Evolutionary conservation across 2,113 vertebrate genomes (phyloP), one percentile per base, ranked within the genome.

Genomic region (Nematolebias whitei): DNA sequence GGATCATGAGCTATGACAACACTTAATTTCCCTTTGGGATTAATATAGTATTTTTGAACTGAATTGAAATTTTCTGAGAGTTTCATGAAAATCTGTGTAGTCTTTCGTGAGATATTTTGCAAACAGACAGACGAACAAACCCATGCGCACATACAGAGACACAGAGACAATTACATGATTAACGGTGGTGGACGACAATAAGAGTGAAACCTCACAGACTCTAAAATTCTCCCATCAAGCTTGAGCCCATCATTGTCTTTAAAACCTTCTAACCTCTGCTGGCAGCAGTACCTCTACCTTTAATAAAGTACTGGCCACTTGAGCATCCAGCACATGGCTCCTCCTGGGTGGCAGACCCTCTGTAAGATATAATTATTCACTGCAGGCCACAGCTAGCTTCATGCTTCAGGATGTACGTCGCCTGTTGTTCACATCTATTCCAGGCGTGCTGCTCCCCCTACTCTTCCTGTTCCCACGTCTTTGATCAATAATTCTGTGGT

Each of bases 401-500:
- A 1, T 35, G 84, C 66, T 56, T 38, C 26, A 43, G 57, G 66
- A 77, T 86, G 73, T 71, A 60, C 48, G 58, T 84, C 87, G 87
- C 80, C 85, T 89, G 87, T 77, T 87, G 71, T 51, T 83, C 70
- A 58, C 75, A 58, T 84, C 55, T 71, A 71, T 56, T 49, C 19
- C 43, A 55, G 51, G 59, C 63, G 56, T 53, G 24, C 16, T 39
- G 24, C 66, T 20, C 69, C 52, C 60, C 29, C 76, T 6, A 7
- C 72, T 63, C 78, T 87, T 83, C 79, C 87, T 83, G 86, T 50
- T 40, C 60, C 40, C 18, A 20, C 9, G 35, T 62, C 88, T 89
- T 90, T 89, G 88, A 88, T 90, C 87, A 78, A 85, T 87, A 84
- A 81, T 55, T 76, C 78, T 73, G 75, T 8, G 66, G 71, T 76